phyloP scores from a whole-genome alignment of 2,113 vertebrate species.

The Clarias batrachus region DNA sequence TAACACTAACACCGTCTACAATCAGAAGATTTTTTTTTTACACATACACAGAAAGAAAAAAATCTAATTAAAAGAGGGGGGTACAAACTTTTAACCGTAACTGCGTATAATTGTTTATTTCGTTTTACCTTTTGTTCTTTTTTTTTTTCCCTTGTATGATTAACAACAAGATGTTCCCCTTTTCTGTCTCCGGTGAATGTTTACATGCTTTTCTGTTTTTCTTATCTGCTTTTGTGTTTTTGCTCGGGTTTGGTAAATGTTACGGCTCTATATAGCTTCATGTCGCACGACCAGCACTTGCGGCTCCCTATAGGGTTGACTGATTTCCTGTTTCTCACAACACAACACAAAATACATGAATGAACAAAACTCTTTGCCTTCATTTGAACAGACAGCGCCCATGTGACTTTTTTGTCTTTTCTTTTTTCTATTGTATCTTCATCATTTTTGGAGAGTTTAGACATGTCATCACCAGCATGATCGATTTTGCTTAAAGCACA shows the following conservation, averaged over 20 bases:
- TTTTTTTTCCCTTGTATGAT: background rate
- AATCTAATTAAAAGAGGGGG: too few relatives aligned
- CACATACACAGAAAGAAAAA: too few relatives aligned
- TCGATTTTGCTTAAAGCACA: background rate
- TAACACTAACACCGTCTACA: too few relatives aligned
- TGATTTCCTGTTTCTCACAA: constrained; percentile 1
- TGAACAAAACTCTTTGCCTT: background rate
- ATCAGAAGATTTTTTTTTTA: too few relatives aligned
- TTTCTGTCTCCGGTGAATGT: background rate
- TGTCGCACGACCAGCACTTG: background rate
- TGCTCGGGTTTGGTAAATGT: background rate
- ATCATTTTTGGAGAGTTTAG: background rate
- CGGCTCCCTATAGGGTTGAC: background rate
- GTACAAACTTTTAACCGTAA: too few relatives aligned
- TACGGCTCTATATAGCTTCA: background rate
- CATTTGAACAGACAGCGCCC: background rate
- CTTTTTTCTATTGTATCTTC: background rate
- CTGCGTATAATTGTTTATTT: background rate
- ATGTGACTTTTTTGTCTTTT: background rate
- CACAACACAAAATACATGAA: background rate
- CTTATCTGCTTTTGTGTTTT: background rate
- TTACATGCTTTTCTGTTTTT: background rate
- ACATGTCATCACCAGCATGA: constrained; percentile 1
- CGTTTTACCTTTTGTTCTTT: too few relatives aligned
- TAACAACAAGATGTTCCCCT: background rate